Percentiles rank a stretch among this genome's conserved stretches.
These are phyloP conservation scores for Melinaea menophilus DNA, from an alignment of 2,888 invertebrate genomes.

Conservation along the genomic window DNA sequence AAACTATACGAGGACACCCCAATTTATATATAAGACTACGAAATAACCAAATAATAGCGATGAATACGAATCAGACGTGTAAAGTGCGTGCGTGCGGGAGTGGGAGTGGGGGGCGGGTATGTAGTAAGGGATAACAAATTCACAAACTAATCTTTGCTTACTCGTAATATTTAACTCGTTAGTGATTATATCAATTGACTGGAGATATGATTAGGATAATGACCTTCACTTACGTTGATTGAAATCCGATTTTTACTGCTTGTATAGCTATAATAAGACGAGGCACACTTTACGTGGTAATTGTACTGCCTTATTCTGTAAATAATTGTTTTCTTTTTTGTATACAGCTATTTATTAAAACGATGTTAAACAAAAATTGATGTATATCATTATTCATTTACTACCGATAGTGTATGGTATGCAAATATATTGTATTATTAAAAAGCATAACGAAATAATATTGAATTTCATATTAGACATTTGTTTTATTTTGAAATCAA, in stretches of 20 bases:
- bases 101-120: constrained; percentile 42
- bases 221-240: constrained; percentile 61
- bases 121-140: constrained; percentile 61
- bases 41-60: constrained; percentile 8
- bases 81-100: constrained; percentile 16
- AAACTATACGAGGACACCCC: constrained; percentile 7
- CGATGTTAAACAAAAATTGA: constrained; percentile 74
- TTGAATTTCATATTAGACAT: constrained; percentile 74
- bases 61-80: constrained; percentile 24
- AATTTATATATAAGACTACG: constrained; percentile 5
- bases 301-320: constrained; percentile 77
- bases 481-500: constrained; percentile 54
- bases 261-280: constrained; percentile 74
- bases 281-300: constrained; percentile 75
- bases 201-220: constrained; percentile 61
- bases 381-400: constrained; percentile 75
- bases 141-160: constrained; percentile 76
- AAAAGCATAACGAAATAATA: constrained; percentile 78
- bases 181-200: constrained; percentile 72
- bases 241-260: constrained; percentile 70
- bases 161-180: constrained; percentile 72
- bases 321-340: constrained; percentile 76
- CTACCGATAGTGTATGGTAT: constrained; percentile 76
- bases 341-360: constrained; percentile 79
- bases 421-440: constrained; percentile 78